A percentile compares a stretch with the other conserved stretches of the same genome.
These are phyloP conservation scores for Notocelia uddmanniana DNA, from an alignment of 2,888 invertebrate genomes.

Conservation along the genomic window DNA sequence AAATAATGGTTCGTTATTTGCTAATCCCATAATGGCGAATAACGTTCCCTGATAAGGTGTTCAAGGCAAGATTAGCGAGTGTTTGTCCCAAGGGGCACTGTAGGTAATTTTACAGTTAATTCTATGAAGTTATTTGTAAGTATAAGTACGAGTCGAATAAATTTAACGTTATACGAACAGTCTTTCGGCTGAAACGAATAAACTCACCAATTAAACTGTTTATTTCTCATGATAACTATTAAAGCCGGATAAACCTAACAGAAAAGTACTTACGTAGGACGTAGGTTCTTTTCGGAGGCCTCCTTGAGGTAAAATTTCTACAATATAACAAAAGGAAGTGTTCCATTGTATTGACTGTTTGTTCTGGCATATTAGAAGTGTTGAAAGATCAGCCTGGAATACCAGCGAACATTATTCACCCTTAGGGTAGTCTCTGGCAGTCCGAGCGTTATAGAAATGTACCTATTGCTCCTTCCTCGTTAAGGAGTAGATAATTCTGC, in stretches of 20 bases:
- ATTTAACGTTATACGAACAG: not conserved
- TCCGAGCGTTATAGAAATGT: too few relatives aligned
- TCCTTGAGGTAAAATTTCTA: not conserved
- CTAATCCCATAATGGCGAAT: conserved; percentile 18
- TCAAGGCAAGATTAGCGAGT: conserved; percentile 5
- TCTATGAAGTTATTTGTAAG: not conserved
- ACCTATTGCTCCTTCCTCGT: too few relatives aligned
- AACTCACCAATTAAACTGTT: not conserved
- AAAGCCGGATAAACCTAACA: conserved; percentile 7
- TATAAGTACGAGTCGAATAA: not conserved
- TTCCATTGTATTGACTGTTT: not conserved
- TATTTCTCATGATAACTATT: not conserved
- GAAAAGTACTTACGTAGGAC: not conserved
- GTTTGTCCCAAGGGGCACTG: too few relatives aligned
- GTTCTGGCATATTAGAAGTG: too few relatives aligned
- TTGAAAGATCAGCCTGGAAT: too few relatives aligned
- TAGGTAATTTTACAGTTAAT: not conserved
- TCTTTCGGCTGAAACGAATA: not conserved
- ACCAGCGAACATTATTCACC: too few relatives aligned
- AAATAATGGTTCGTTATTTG: conserved; percentile 24
- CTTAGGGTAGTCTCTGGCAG: too few relatives aligned
- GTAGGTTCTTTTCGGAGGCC: not conserved
- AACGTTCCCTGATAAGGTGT: conserved; percentile 9
- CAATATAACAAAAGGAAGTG: not conserved
- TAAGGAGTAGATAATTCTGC: too few relatives aligned